Evolutionary conservation across 2,113 vertebrate genomes (phyloP).

Genomic region (Protomyctophum bolini): DNA sequence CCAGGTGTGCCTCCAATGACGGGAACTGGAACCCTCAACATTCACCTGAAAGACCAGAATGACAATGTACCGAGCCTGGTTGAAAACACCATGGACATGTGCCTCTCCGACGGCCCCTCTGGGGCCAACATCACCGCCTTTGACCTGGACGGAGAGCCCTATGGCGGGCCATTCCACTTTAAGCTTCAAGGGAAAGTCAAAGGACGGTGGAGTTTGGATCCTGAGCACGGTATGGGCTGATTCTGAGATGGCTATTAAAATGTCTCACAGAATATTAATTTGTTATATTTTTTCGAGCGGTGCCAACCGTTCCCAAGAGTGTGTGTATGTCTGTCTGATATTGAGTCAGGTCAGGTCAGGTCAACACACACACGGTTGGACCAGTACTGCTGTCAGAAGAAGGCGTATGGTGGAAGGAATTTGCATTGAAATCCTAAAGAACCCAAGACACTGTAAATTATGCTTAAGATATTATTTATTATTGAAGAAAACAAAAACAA

Average conservation of each 20-base stretch:
- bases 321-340: too few species aligned
- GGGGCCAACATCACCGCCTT: slow-evolving; percentile 33
- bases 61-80: slow-evolving; percentile 47
- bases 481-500: too few species aligned
- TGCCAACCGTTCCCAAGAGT: too few species aligned
- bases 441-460: too few species aligned
- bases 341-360: too few species aligned
- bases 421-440: too few species aligned
- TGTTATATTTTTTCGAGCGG: background rate
- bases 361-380: too few species aligned
- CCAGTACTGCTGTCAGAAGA: too few species aligned
- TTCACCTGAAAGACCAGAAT: slow-evolving; percentile 45
- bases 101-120: slow-evolving; percentile 26
- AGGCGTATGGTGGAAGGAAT: too few species aligned
- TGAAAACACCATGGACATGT: slow-evolving; percentile 30
- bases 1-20: slow-evolving; percentile 67
- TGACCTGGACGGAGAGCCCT: slow-evolving; percentile 51
- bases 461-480: too few species aligned
- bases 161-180: slow-evolving; percentile 57
- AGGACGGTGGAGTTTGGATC: slow-evolving; percentile 42
- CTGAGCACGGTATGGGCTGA: slow-evolving; percentile 7
- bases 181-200: slow-evolving; percentile 43
- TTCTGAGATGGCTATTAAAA: slow-evolving; percentile 19
- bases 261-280: too few species aligned
- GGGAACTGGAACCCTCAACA: slow-evolving; percentile 53